Evolutionary conservation across 2,888 invertebrate genomes (phyloP), one percentile per base, ranked within the genome.

Genomic region (Peribatodes rhomboidaria): DNA sequence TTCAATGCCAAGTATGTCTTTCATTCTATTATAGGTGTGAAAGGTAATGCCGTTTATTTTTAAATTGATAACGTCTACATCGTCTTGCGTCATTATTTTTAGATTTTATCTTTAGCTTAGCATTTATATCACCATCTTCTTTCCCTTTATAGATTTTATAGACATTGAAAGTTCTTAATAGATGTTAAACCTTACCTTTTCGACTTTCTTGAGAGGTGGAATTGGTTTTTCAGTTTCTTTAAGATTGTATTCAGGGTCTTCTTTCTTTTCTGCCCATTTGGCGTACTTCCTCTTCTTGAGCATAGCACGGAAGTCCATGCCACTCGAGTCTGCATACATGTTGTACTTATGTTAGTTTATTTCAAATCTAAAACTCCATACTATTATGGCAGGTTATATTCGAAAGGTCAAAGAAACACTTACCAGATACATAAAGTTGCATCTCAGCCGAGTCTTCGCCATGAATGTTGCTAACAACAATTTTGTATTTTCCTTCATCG

Each of bases 231-330:
- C 98, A 18, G 95, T 95, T 92, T 98, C 98, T 90, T 99, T 99
- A 66, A 99, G 95, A 78, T 98, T 97, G 74, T 97, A 98, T 87
- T 99, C 98, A 37, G 97, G 97, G 79, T 98, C 98, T 57, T 96
- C 97, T 76, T 99, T 97, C 75, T 98, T 97, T 88, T 96, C 96
- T 67, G 95, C 97, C 98, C 98, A 98, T 94, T 98, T 97, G 80
- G 97, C 97, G 88, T 98, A 98, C 92, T 98, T 98, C 82, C 98
- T 96, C 94, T 98, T 99, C 93, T 98, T 99, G 79, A 99, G 95
- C 97, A 99, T 97, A 70, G 98, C 96, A 92, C 99, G 96, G 97
- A 99, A 99, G 94, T 99, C 99, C 97, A 99, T 97, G 75, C 98
- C 98, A 92, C 98, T 98, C 71, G 99, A 96, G 94, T 98, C 99